Conservation (phyloP, 2,888 invertebrate species). For the Apamea sordens region DNA sequence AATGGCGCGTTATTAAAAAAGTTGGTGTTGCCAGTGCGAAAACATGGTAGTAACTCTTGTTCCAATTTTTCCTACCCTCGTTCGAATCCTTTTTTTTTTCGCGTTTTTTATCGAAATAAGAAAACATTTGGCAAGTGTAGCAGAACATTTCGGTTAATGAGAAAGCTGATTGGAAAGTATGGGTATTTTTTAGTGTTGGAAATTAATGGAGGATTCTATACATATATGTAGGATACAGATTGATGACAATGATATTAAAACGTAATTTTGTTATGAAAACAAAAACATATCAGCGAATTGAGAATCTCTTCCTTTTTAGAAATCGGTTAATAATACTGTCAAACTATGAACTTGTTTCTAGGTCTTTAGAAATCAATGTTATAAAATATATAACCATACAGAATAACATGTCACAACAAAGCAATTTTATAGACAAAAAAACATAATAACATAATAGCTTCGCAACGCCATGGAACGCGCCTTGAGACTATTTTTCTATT, state of each 20-base stretch:
- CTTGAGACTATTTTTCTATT: conserved; percentile 12
- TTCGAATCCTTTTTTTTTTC: conserved; percentile 58
- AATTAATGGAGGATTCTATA: conserved; percentile 9
- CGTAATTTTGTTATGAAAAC: background rate
- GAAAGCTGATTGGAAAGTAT: conserved; percentile 45
- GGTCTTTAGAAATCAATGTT: background rate
- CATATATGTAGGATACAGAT: background rate
- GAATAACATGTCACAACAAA: background rate
- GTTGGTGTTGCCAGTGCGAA: conserved; percentile 57
- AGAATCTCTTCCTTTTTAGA: background rate
- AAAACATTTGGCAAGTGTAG: conserved; percentile 53
- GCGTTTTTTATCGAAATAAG: conserved; percentile 55
- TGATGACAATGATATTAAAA: background rate
- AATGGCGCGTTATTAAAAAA: conserved; percentile 67
- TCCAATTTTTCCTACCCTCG: conserved; percentile 48
- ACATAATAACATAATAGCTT: no score
- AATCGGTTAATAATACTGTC: background rate
- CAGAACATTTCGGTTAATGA: conserved; percentile 48
- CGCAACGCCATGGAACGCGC: background rate
- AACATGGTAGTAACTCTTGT: conserved; percentile 63
- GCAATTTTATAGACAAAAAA: background rate
- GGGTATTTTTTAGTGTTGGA: conserved; percentile 4
- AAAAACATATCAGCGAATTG: background rate
- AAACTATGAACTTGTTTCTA: background rate
- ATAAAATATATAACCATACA: no score